These are phyloP conservation scores for Stomorhina lunata DNA, from an alignment of 2,888 invertebrate genomes.

Conservation along the genomic window DNA sequence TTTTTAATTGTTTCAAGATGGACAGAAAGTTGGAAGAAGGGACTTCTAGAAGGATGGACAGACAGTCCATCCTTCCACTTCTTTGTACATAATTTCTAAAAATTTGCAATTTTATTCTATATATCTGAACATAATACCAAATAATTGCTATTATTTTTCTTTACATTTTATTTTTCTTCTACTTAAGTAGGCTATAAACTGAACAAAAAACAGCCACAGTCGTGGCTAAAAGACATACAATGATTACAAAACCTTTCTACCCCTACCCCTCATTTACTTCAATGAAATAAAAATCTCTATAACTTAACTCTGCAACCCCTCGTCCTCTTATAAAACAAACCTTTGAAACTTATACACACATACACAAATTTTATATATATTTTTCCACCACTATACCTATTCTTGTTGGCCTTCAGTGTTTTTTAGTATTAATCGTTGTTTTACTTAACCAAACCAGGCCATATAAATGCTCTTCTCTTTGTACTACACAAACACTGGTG, in stretches of 20 bases:
- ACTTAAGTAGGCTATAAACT: slow-evolving; percentile 47
- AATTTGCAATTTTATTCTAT: slow-evolving; percentile 34
- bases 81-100: no score
- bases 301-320: neutral
- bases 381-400: slow-evolving; percentile 26
- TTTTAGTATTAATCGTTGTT: slow-evolving; percentile 58
- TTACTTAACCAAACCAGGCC: slow-evolving; percentile 57
- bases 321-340: neutral
- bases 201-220: slow-evolving; percentile 48
- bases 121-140: neutral
- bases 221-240: slow-evolving; percentile 22
- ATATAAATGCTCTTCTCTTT: slow-evolving; percentile 65
- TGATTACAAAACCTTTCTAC: neutral
- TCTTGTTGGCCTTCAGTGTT: slow-evolving; percentile 51
- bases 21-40: no score
- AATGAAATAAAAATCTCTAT: neutral
- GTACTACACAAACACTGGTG: slow-evolving; percentile 57
- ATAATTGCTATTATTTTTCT: slow-evolving; percentile 20
- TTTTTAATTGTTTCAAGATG: no score
- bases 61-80: no score
- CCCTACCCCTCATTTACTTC: neutral
- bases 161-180: slow-evolving; percentile 27
- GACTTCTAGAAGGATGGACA: no score
- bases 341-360: no score
- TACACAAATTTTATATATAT: neutral